These are phyloP conservation scores for Acleris literana DNA, from an alignment of 2,888 invertebrate species.

Conservation along the genomic window DNA sequence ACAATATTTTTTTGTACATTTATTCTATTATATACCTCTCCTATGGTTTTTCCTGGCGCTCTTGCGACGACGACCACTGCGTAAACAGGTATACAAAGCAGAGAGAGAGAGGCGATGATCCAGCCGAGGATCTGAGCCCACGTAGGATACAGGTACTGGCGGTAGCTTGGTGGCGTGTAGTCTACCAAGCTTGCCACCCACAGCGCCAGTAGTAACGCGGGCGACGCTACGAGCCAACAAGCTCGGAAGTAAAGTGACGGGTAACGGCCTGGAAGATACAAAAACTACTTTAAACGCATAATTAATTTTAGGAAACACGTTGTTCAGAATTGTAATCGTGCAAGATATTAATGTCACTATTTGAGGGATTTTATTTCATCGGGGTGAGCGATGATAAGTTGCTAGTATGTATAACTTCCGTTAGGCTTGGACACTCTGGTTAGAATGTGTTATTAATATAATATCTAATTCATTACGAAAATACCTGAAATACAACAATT, in stretches of 20 bases:
- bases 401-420: no score
- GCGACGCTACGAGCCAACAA: conserved; percentile 93
- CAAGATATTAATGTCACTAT: no score
- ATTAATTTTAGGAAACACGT: no score
- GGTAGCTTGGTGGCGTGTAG: conserved; percentile 93
- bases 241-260: conserved; percentile 92
- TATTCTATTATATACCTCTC: conserved; percentile 85
- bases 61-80: conserved; percentile 88
- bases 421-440: no score
- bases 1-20: no score
- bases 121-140: conserved; percentile 95
- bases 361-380: no score
- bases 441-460: no score
- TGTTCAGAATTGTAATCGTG: no score
- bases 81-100: conserved; percentile 93
- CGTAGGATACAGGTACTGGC: conserved; percentile 91
- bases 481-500: no score
- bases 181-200: conserved; percentile 95
- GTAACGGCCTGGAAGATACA: conserved; percentile 69
- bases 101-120: conserved; percentile 91
- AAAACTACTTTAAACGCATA: not conserved
- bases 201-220: conserved; percentile 91
- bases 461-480: no score
- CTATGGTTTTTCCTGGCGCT: conserved; percentile 87
- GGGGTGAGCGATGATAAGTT: no score